phyloP scores from a whole-genome alignment of 2,113 vertebrate genomes.

The Tautogolabrus adspersus region DNA sequence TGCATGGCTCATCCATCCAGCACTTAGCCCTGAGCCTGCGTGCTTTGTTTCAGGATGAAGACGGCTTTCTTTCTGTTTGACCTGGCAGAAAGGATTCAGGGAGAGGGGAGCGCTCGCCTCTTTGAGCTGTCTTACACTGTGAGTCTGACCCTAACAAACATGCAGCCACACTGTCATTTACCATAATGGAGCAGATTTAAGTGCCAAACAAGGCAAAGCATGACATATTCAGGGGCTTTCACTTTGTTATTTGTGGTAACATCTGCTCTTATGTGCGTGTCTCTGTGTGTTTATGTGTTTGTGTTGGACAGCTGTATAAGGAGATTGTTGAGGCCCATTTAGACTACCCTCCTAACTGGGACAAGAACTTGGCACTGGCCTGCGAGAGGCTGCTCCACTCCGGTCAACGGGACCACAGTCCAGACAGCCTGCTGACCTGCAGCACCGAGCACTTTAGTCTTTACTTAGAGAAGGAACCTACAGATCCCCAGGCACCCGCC shows the following conservation, averaged over 20 bases:
- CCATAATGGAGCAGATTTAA: conserved; percentile 35
- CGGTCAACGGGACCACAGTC: conserved; percentile 66
- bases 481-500: conserved; percentile 87
- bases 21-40: conserved; percentile 78
- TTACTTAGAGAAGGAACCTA: conserved; percentile 86
- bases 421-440: conserved; percentile 86
- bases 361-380: conserved; percentile 96
- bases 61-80: conserved; percentile 97
- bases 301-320: conserved; percentile 87
- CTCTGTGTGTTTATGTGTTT: conserved; percentile 15
- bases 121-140: conserved; percentile 90
- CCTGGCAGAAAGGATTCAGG: conserved; percentile 88
- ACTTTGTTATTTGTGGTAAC: conserved; percentile 4
- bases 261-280: conserved; percentile 30
- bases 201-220: conserved; percentile 18
- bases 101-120: conserved; percentile 84
- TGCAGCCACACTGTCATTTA: conserved; percentile 23
- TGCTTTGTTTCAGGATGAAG: conserved; percentile 92
- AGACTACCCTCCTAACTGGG: conserved; percentile 94
- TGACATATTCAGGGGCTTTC: conserved; percentile 4
- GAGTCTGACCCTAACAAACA: conserved; percentile 70
- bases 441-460: conserved; percentile 88
- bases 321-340: conserved; percentile 87
- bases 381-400: conserved; percentile 92
- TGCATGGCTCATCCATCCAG: conserved; percentile 79